Evolutionary conservation across 2,888 invertebrate species (phyloP).

Genomic region (Parnassius apollo): DNA sequence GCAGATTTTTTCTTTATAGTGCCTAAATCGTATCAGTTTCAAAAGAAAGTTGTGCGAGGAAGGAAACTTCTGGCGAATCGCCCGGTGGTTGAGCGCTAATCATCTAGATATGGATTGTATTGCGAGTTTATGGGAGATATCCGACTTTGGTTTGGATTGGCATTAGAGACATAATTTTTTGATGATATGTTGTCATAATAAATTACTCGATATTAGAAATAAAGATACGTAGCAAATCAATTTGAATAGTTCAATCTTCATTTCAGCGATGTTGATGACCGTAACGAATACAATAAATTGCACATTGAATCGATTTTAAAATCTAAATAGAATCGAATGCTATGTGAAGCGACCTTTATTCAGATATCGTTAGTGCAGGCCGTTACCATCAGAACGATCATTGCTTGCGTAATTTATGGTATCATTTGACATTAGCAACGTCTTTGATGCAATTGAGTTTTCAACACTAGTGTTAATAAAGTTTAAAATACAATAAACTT

Average conservation of each 20-base stretch:
- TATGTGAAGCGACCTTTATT: constrained; percentile 14
- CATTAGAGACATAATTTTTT: too few relatives aligned
- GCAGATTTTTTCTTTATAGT: too few relatives aligned
- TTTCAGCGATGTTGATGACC: not conserved
- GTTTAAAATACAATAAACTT: constrained; percentile 1
- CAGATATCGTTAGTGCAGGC: constrained; percentile 16
- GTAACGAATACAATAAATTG: not conserved
- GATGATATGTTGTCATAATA: too few relatives aligned
- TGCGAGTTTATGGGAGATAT: too few relatives aligned
- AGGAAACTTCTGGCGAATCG: too few relatives aligned
- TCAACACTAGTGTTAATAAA: not conserved
- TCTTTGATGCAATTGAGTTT: not conserved
- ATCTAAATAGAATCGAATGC: constrained; percentile 4
- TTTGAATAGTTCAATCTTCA: constrained; percentile 14
- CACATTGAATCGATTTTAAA: constrained; percentile 3
- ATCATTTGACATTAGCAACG: not conserved
- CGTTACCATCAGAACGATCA: constrained; percentile 11
- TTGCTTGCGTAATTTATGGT: constrained; percentile 17
- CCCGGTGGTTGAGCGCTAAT: too few relatives aligned
- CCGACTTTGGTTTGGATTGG: too few relatives aligned
- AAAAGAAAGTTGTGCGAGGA: too few relatives aligned
- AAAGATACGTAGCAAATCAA: not conserved
- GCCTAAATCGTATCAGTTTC: too few relatives aligned
- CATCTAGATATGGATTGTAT: too few relatives aligned
- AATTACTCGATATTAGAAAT: not conserved